phyloP scores from a whole-genome alignment of 2,888 invertebrate species.

The Mimachlamys varia region DNA sequence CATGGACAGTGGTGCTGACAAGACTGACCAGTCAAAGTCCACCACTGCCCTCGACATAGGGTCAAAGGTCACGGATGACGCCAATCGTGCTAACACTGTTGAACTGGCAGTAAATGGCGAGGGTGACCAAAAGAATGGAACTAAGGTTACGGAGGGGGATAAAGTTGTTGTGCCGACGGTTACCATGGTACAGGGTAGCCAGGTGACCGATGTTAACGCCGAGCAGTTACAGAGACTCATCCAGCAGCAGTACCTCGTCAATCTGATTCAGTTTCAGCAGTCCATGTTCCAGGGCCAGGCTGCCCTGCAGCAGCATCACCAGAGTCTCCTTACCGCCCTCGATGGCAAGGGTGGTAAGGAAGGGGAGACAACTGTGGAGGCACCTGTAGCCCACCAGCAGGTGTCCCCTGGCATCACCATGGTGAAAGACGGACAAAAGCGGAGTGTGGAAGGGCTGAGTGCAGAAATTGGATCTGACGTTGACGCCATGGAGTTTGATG shows the following conservation, averaged over 20 bases:
- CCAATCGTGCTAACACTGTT: not conserved
- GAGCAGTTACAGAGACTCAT: slow-evolving; percentile 55
- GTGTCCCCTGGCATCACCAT: not conserved
- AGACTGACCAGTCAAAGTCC: not conserved
- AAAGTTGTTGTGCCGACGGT: not conserved
- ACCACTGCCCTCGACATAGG: slow-evolving; percentile 41
- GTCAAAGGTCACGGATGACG: slow-evolving; percentile 14
- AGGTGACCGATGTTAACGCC: slow-evolving; percentile 37
- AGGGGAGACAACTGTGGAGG: slow-evolving; percentile 43
- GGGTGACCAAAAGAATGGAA: slow-evolving; percentile 41
- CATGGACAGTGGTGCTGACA: slow-evolving; percentile 37
- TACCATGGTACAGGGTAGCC: not conserved
- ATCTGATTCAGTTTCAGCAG: slow-evolving; percentile 72
- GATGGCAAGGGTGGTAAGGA: slow-evolving; percentile 61
- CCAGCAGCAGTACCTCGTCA: slow-evolving; percentile 65
- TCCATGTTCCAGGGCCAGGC: slow-evolving; percentile 66
- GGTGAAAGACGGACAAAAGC: slow-evolving; percentile 37
- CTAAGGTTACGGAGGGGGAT: not conserved
- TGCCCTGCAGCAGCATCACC: slow-evolving; percentile 65
- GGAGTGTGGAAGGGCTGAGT: slow-evolving; percentile 46
- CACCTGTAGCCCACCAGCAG: slow-evolving; percentile 14
- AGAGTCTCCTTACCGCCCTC: slow-evolving; percentile 63
- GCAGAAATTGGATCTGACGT: slow-evolving; percentile 62
- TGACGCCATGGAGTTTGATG: slow-evolving; percentile 62
- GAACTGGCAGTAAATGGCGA: not conserved